Conservation (phyloP, 1,140 invertebrate species). For the Drepana arcuata region DNA sequence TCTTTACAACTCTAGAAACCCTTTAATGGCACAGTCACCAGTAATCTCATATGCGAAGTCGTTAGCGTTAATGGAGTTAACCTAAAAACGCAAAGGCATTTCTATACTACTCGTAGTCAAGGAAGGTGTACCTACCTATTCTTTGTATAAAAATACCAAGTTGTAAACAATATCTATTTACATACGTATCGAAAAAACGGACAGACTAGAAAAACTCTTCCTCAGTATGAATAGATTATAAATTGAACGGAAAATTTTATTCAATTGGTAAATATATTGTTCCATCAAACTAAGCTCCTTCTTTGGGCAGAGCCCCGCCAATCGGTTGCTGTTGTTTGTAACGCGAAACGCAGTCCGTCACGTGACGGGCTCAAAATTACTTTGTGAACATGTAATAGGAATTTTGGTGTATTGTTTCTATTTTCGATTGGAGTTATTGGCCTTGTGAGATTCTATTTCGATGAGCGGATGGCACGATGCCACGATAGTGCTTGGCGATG, state of each 20-base stretch:
- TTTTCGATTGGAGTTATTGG: conserved; percentile 56
- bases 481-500: conserved; percentile 51
- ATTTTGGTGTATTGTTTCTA: conserved; percentile 39
- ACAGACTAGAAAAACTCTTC: too few relatives aligned
- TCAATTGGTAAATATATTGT: too few relatives aligned
- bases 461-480: conserved; percentile 45
- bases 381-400: conserved; percentile 12
- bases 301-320: too few relatives aligned
- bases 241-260: too few relatives aligned
- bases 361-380: too few relatives aligned
- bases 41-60: conserved; percentile 8
- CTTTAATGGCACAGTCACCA: conserved; percentile 9
- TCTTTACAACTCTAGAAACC: conserved; percentile 11
- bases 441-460: conserved; percentile 55
- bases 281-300: too few relatives aligned
- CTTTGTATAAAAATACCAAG: conserved; percentile 4
- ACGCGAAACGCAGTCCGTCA: too few relatives aligned
- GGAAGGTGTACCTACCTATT: conserved; percentile 1
- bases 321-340: too few relatives aligned
- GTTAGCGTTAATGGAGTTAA: too few relatives aligned
- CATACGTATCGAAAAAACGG: too few relatives aligned
- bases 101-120: neutral
- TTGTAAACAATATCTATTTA: conserved; percentile 5
- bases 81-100: too few relatives aligned
- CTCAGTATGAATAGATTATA: too few relatives aligned